A percentile compares a stretch with the other conserved stretches of the same genome.
Evolutionary conservation across 2,797 vertebrate species (phyloP).

Genomic region (Melopsittacus undulatus): DNA sequence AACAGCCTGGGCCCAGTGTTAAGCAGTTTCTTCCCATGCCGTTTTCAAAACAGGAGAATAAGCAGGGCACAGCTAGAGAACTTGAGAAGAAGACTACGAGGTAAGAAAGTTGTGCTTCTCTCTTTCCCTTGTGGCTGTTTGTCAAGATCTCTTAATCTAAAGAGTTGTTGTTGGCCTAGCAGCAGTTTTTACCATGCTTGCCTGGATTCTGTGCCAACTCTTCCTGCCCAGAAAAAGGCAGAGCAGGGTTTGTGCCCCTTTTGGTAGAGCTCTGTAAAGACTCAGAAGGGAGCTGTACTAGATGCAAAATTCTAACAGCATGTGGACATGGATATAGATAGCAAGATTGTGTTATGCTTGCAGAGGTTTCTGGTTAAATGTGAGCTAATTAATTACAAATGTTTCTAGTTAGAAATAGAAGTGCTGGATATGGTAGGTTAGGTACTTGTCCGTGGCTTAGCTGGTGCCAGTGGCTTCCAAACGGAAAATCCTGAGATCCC

Average conservation of each 20-base stretch:
- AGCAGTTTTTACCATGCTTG: neutral
- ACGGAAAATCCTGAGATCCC: neutral
- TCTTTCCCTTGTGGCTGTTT: neutral
- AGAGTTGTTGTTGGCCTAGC: neutral
- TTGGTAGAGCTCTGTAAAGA: neutral
- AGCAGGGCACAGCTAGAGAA: conserved; percentile 34
- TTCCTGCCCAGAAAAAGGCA: neutral
- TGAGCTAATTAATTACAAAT: neutral
- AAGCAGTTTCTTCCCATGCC: conserved; percentile 73
- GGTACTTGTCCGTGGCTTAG: neutral
- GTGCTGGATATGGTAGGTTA: neutral
- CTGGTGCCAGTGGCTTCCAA: neutral
- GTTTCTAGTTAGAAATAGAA: neutral
- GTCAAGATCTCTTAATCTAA: neutral
- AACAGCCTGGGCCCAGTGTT: conserved; percentile 34
- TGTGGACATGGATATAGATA: neutral
- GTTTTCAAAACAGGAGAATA: conserved; percentile 67
- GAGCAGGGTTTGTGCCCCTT: neutral
- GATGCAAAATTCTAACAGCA: neutral
- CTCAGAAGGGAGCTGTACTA: neutral
- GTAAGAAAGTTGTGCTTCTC: conserved; percentile 58
- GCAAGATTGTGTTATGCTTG: neutral
- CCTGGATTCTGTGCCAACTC: neutral
- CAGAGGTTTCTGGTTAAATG: neutral
- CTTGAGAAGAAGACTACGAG: conserved; percentile 57